Evolutionary conservation across 2,797 vertebrate species (phyloP), one percentile per base, ranked within the genome.

Genomic region (Cuniculus paca): DNA sequence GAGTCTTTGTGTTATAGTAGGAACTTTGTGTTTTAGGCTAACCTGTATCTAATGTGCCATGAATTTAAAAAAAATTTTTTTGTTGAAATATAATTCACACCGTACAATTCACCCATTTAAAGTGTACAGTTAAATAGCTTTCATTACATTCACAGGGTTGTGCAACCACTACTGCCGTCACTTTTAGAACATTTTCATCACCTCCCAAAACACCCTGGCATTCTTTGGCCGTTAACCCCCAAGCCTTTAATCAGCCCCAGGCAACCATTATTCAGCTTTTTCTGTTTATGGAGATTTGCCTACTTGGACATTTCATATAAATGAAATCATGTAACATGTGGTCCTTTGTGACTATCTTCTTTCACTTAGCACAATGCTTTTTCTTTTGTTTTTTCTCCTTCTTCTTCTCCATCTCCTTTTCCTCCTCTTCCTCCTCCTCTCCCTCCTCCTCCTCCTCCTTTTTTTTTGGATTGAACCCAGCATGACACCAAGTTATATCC

Each of bases 11-110:
- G 11, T 91, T 90, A 60, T 12, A 68, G 17, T 50, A 93, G 79
- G n/a, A 72, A 65, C 54, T 48, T 45, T 24, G 48, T 88, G 52
- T 61, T 84, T 94, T 82, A 94, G 88, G 87, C 26, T 92, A 61
- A 79, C 17, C 13, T 50, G 28, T 58, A 80, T 83, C 50, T 95
- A 12, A 31, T 75, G 48, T 93, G 63, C 68, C 58, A 39, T n/a
- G 12, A 11, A 24, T 54, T 79, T 56, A 31, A 26, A 28, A 19
- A 36, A 80, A 75, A 81, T 0, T 42, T 34, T 12, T 94, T 89
- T 83, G 36, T 58, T 88, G 72, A 95, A 92, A 81, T 86, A 89
- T 77, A 52, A 63, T 75, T 48, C 22, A 88, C 14, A 56, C 6
- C n/a, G 42, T 58, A 48, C 48, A 48, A 12, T 72, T 88, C 17